A percentile compares a stretch with the other conserved stretches of the same genome.
Conservation (phyloP, 2,888 invertebrate genomes). For the Phasia obesa region DNA sequence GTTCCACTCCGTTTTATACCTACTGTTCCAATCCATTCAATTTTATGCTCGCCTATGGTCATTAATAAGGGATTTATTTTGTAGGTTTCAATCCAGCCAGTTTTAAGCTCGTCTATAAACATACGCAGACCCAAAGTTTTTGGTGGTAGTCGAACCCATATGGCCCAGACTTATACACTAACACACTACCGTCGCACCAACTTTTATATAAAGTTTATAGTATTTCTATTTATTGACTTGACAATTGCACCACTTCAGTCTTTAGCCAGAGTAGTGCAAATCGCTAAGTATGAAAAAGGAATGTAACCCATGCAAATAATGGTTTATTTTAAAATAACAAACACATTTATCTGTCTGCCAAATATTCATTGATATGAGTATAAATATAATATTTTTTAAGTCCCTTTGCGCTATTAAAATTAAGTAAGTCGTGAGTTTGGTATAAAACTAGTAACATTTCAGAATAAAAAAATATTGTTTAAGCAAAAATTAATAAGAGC, state of each 20-base stretch:
- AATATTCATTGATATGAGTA: background rate
- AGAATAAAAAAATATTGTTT: background rate
- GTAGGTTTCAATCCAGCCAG: too few relatives aligned
- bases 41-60: too few relatives aligned
- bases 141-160: too few relatives aligned
- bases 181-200: too few relatives aligned
- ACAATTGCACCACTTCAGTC: slow-evolving; percentile 7
- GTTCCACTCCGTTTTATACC: too few relatives aligned
- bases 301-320: slow-evolving; percentile 21
- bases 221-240: background rate
- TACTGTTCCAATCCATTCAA: too few relatives aligned
- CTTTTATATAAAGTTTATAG: too few relatives aligned
- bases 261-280: slow-evolving; percentile 15
- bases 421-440: background rate
- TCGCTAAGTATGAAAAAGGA: slow-evolving; percentile 14
- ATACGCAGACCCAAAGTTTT: too few relatives aligned
- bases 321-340: slow-evolving; percentile 35
- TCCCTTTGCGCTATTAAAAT: background rate
- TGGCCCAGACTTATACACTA: too few relatives aligned
- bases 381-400: slow-evolving; percentile 23
- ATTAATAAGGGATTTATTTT: too few relatives aligned
- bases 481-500: too few relatives aligned
- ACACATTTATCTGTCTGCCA: slow-evolving; percentile 3
- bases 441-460: background rate
- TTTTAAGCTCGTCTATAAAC: too few relatives aligned